These are phyloP conservation scores for Bimastos eiseni DNA, from an alignment of 2,888 invertebrate genomes.

Conservation along the genomic window DNA sequence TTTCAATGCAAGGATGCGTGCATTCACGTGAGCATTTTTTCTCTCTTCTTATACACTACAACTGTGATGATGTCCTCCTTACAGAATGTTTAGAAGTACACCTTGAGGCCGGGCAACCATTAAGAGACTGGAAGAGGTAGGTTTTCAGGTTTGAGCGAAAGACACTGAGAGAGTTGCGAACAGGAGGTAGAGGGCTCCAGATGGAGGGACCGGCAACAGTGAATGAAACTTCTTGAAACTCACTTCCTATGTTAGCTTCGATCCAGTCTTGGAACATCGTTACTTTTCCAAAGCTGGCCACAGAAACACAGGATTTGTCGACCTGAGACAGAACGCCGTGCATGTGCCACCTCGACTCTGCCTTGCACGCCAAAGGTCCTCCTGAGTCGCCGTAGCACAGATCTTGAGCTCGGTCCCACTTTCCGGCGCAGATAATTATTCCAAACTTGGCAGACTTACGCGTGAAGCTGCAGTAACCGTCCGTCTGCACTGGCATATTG, in stretches of 20 bases:
- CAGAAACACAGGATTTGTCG: background rate
- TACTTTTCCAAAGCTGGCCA: background rate
- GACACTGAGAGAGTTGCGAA: too few species aligned
- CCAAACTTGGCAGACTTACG: background rate
- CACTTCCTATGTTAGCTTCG: background rate
- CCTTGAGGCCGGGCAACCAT: too few species aligned
- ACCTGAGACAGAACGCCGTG: background rate
- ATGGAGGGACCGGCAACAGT: too few species aligned
- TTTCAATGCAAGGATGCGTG: too few species aligned
- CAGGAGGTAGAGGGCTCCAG: too few species aligned
- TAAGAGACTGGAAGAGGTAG: too few species aligned
- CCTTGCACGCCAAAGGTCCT: background rate
- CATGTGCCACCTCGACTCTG: background rate
- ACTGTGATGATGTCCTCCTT: too few species aligned
- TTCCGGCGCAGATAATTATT: background rate
- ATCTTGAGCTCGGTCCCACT: background rate
- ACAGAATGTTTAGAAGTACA: too few species aligned
- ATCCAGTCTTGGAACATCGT: background rate
- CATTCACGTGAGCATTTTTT: too few species aligned
- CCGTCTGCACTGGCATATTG: background rate
- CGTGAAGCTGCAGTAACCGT: background rate
- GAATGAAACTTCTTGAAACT: background rate
- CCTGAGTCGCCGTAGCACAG: constrained; percentile 13
- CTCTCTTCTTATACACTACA: too few species aligned
- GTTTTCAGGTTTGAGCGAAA: too few species aligned